Base-by-base conservation (phyloP, 2,113 vertebrate species). In the Charadrius vociferus region DNA sequence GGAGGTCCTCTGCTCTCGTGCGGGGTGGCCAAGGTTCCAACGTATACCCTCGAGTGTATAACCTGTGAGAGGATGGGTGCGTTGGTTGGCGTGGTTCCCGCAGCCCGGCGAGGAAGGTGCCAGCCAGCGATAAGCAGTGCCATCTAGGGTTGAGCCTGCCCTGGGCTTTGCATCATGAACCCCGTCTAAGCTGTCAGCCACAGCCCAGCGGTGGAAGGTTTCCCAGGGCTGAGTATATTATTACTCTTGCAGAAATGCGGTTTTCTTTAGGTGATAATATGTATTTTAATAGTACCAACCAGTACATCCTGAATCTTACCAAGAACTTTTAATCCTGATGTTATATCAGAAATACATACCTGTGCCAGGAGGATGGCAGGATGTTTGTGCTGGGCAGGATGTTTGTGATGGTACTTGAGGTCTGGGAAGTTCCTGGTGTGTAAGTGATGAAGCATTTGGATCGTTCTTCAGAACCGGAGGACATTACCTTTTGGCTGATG, bases 131-230 rank as follows among this genome's bases (percentile, higher is more conserved):
- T 92, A 81, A 95, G 81, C 95, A 96, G 93, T 97, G 96, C 97
- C 97, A 95, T 93, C 96, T 97, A 97, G 95, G 96, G 96, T 92
- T 95, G 88, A 93, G 90, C 81, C 79, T 58, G 87, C 71, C 93
- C 77, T 70, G 9, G 58, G 73, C 26, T 45, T 66, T 58, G 49
- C 74, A 11, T 47, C 19, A 2, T 15, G 55, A 88, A 81, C 23
- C 37, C 43, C 62, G 36, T 5, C 71, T 61, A 15, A 70, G 72
- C 81, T 10, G 45, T 36, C 39, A 65, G 82, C 56, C 4, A 2
- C 89, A 85, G 68, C 74, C 56, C 50, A 13, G 68, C 0, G 0
- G 7, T 74, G 72, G 45, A 21, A 74, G 47, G 10, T 18, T 77
- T 59, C 86, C 3, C 10, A 47, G 70, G 61, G 30, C 81, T 56